Percentiles rank a stretch among this genome's conserved stretches.
These are phyloP conservation scores for Muricea muricata DNA, from an alignment of 92 coral and sea anemone genomes.

Conservation along the genomic window DNA sequence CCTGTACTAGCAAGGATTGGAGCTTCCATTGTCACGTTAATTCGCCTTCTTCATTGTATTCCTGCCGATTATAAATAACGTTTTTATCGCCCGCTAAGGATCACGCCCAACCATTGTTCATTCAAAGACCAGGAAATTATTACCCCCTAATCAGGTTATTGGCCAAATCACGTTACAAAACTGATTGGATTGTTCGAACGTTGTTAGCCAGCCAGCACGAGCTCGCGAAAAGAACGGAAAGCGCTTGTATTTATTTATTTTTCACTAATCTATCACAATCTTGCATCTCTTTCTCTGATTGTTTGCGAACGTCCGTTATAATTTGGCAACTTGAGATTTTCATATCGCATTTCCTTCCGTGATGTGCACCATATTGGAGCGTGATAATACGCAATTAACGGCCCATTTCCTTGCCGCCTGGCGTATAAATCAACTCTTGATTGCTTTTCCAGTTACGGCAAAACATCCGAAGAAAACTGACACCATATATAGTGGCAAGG, in stretches of 20 bases:
- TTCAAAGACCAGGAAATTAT: slow-evolving; percentile 2
- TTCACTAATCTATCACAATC: neutral
- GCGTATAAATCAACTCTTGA: neutral
- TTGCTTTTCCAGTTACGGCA: neutral
- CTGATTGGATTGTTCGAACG: neutral
- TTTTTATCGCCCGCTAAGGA: neutral
- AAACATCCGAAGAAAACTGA: neutral
- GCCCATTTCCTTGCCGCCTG: neutral
- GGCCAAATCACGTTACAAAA: neutral
- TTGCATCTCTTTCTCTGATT: neutral
- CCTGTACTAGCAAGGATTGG: too few species aligned
- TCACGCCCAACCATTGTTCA: slow-evolving; percentile 3
- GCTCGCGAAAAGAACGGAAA: neutral
- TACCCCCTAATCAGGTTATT: neutral
- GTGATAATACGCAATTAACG: neutral
- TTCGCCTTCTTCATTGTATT: too few species aligned
- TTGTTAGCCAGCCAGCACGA: neutral
- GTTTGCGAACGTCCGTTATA: neutral
- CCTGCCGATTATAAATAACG: neutral
- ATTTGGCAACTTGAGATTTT: neutral
- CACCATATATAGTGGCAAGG: neutral
- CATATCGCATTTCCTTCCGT: neutral
- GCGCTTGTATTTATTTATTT: neutral
- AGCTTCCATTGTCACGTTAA: too few species aligned
- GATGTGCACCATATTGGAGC: neutral